A percentile compares a stretch with the other conserved stretches of the same genome.
phyloP scores from a whole-genome alignment of 2,113 vertebrate species.

The Cavia aperea region DNA sequence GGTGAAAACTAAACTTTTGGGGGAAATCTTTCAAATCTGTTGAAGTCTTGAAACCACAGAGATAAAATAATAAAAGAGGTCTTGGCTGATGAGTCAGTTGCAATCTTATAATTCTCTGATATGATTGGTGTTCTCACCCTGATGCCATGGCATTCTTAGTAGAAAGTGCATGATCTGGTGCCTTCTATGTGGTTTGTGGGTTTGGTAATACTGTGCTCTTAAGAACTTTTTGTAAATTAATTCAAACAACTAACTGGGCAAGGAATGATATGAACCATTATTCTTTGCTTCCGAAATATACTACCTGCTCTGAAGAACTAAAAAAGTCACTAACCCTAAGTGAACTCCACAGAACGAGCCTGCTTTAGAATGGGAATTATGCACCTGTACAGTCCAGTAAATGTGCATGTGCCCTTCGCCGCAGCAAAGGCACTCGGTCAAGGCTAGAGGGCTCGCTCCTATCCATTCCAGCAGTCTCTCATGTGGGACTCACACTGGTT shows the following conservation, averaged over 20 bases:
- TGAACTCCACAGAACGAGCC: background rate
- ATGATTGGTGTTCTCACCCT: background rate
- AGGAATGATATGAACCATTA: background rate
- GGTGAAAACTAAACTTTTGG: background rate
- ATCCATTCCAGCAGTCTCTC: background rate
- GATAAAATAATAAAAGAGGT: background rate
- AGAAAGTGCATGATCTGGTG: background rate
- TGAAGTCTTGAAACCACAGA: background rate
- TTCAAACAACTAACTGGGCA: background rate
- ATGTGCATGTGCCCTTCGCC: background rate
- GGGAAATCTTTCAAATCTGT: background rate
- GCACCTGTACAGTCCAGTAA: no score
- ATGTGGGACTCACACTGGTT: background rate
- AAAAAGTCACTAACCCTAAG: background rate
- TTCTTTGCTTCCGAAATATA: background rate
- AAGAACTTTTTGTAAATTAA: constrained; percentile 1
- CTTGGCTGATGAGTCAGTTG: background rate
- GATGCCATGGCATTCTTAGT: background rate
- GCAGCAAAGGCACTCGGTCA: background rate
- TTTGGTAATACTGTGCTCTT: background rate
- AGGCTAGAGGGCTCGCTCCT: background rate
- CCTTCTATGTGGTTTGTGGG: no score
- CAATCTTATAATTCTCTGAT: background rate
- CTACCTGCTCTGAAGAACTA: background rate
- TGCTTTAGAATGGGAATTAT: background rate